A percentile compares a stretch with the other conserved stretches of the same genome.
Conservation (phyloP, 2,888 invertebrate species). For the Dichetophora obliterata region DNA sequence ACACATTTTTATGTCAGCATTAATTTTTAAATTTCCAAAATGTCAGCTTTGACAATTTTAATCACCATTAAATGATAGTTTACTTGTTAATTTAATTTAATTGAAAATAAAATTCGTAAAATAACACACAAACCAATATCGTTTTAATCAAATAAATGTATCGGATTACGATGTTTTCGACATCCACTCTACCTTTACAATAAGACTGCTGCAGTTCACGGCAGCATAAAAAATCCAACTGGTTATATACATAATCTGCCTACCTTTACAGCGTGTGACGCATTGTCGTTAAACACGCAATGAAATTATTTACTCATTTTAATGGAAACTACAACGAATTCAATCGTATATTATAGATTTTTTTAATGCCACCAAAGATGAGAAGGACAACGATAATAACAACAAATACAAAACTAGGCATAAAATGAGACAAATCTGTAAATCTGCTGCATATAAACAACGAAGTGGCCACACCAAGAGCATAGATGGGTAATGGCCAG, state of each 20-base stretch:
- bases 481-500: neutral
- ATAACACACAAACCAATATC: too few species aligned
- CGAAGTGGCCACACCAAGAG: slow-evolving; percentile 7
- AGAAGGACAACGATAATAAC: neutral
- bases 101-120: too few species aligned
- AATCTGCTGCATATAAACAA: slow-evolving; percentile 9
- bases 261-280: neutral
- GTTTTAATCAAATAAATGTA: too few species aligned
- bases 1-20: too few species aligned
- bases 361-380: slow-evolving; percentile 30
- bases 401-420: neutral
- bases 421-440: neutral
- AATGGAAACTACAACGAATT: slow-evolving; percentile 1
- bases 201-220: neutral
- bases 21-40: too few species aligned
- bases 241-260: neutral
- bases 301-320: slow-evolving; percentile 8
- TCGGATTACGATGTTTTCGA: too few species aligned
- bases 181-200: too few species aligned
- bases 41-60: too few species aligned
- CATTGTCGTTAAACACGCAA: slow-evolving; percentile 18
- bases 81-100: too few species aligned
- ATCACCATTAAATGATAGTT: too few species aligned
- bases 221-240: neutral
- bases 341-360: slow-evolving; percentile 25